phyloP scores from a whole-genome alignment of 92 coral and sea anemone genomes.

The Bergia sp. region DNA sequence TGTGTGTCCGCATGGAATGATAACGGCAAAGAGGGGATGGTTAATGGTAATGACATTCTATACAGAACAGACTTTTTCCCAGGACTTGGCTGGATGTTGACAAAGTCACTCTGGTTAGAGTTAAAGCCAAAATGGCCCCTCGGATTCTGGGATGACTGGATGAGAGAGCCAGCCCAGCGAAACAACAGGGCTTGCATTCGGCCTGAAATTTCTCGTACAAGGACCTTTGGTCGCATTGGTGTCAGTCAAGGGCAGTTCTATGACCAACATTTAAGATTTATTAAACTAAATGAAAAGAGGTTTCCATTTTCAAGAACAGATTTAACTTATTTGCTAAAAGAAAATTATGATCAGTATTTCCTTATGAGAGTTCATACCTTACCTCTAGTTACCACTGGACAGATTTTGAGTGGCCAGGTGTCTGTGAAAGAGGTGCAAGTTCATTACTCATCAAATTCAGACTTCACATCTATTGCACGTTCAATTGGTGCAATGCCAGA shows the following conservation, averaged over 20 bases:
- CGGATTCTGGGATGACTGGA: conserved; percentile 99
- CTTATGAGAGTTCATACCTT: conserved; percentile 54
- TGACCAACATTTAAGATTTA: conserved; percentile 91
- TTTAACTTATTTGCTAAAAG: conserved; percentile 80
- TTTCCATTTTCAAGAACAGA: conserved; percentile 84
- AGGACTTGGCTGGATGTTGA: conserved; percentile 98
- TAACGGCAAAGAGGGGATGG: conserved; percentile 95
- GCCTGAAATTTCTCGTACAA: conserved; percentile 95
- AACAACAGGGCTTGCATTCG: conserved; percentile 87
- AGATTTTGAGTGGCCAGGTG: conserved; percentile 46
- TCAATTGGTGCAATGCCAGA: conserved; percentile 87
- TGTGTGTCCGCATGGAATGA: conserved; percentile 99
- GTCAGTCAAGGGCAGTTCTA: conserved; percentile 97
- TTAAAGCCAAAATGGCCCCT: conserved; percentile 90
- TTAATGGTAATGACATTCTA: conserved; percentile 75
- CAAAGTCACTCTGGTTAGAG: conserved; percentile 81
- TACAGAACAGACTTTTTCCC: conserved; percentile 97
- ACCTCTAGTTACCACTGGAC: conserved; percentile 67
- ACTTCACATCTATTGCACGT: conserved; percentile 66
- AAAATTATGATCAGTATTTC: conserved; percentile 76
- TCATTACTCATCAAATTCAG: conserved; percentile 64
- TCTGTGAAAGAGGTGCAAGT: conserved; percentile 66
- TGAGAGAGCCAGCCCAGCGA: conserved; percentile 89
- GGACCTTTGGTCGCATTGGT: conserved; percentile 92
- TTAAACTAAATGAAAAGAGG: conserved; percentile 78